Conservation (phyloP, 2,797 vertebrate species). For the Carduelis carduelis region DNA sequence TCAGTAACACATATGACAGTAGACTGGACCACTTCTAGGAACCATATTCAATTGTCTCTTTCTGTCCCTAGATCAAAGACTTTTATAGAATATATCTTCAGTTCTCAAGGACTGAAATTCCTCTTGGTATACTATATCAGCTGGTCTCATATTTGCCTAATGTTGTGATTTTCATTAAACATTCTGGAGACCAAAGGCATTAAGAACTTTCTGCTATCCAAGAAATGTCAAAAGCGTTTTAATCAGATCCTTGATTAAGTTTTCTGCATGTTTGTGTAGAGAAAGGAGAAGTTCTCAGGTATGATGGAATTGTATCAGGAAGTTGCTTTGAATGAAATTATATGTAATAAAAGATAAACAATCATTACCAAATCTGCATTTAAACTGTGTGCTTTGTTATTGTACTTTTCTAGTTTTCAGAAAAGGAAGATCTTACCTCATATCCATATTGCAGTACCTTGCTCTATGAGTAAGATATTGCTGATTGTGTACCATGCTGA, state of each 20-base stretch:
- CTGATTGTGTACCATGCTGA: background rate
- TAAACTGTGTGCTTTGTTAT: background rate
- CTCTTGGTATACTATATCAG: accelerated
- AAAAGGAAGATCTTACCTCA: background rate
- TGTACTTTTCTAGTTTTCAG: background rate
- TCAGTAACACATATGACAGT: background rate
- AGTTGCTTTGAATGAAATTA: background rate
- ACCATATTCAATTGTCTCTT: background rate
- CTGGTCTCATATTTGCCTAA: background rate
- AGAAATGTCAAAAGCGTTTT: background rate
- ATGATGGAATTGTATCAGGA: background rate
- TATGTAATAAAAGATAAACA: background rate
- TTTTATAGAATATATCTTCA: background rate
- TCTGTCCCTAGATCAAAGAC: background rate
- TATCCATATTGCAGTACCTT: background rate
- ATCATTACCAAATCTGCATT: background rate
- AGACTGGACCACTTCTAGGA: background rate
- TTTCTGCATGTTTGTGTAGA: background rate
- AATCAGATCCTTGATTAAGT: background rate
- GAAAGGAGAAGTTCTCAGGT: background rate
- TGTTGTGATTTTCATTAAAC: background rate
- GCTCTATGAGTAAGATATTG: background rate
- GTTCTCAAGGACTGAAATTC: background rate
- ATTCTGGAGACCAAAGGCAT: background rate
- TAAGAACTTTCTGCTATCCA: background rate